Conservation (phyloP, 2,797 vertebrate species). For the Fundulus diaphanus region DNA sequence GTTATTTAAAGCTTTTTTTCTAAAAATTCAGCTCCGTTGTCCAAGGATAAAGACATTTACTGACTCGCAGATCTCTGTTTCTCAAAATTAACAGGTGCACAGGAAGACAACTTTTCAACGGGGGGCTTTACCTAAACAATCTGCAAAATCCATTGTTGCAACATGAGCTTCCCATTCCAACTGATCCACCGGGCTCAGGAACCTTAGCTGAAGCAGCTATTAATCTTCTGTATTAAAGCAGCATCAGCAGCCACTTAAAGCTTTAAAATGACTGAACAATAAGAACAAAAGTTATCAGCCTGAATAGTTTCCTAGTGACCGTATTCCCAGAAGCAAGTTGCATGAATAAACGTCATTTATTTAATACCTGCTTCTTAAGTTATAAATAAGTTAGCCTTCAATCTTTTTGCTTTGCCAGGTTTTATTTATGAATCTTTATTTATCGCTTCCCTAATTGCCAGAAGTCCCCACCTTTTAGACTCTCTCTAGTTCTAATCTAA, state of each 20-base stretch:
- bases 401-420: background rate
- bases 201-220: background rate
- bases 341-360: background rate
- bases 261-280: background rate
- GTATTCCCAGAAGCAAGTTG: background rate
- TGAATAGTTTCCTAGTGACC: background rate
- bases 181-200: background rate
- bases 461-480: background rate
- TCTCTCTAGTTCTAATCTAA: background rate
- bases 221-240: constrained; percentile 4
- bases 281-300: background rate
- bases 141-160: constrained; percentile 11
- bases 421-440: background rate
- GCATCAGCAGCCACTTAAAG: background rate
- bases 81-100: constrained; percentile 12
- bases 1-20: background rate
- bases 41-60: background rate
- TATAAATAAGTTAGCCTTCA: background rate
- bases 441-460: background rate
- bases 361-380: background rate
- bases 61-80: background rate
- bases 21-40: background rate
- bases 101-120: constrained; percentile 2
- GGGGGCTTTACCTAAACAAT: constrained; percentile 9
- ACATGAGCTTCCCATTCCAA: background rate